Evolutionary conservation across 2,888 invertebrate species (phyloP).

Genomic region (Chaetogeoica ovagalla): DNA sequence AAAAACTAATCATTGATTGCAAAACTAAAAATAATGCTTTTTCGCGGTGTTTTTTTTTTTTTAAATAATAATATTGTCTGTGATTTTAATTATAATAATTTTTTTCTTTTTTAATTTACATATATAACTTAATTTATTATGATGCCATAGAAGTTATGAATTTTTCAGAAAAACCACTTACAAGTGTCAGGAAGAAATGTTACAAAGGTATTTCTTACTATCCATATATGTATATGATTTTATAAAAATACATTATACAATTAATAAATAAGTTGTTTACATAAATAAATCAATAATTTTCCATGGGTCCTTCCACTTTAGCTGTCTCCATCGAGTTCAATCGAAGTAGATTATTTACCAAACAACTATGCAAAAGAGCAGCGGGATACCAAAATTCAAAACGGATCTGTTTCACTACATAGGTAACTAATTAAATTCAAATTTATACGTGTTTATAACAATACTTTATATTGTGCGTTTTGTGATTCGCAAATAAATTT

Average conservation of each 20-base stretch:
- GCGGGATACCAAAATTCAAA: slow-evolving; percentile 47
- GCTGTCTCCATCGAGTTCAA: slow-evolving; percentile 44
- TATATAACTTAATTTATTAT: background rate
- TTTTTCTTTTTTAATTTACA: background rate
- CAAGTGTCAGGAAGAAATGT: slow-evolving; percentile 59
- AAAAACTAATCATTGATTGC: background rate
- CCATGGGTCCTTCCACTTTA: slow-evolving; percentile 20
- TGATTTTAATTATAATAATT: background rate
- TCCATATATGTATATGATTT: background rate
- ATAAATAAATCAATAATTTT: background rate
- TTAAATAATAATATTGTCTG: background rate
- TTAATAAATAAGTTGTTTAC: background rate
- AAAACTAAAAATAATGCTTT: background rate
- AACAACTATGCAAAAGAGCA: slow-evolving; percentile 31
- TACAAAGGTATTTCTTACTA: slow-evolving; percentile 57
- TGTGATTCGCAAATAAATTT: background rate
- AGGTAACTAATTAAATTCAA: slow-evolving; percentile 32
- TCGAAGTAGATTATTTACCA: slow-evolving; percentile 48
- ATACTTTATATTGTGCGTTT: background rate
- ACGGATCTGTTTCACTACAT: slow-evolving; percentile 50
- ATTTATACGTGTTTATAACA: slow-evolving; percentile 1
- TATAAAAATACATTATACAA: slow-evolving; percentile 2
- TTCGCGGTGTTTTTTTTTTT: background rate
- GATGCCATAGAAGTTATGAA: slow-evolving; percentile 51
- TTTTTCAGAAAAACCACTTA: slow-evolving; percentile 57